A percentile compares a stretch with the other conserved stretches of the same genome.
Conservation (phyloP, 2,113 vertebrate species). For the Gnathonemus echidnorhynchus region DNA sequence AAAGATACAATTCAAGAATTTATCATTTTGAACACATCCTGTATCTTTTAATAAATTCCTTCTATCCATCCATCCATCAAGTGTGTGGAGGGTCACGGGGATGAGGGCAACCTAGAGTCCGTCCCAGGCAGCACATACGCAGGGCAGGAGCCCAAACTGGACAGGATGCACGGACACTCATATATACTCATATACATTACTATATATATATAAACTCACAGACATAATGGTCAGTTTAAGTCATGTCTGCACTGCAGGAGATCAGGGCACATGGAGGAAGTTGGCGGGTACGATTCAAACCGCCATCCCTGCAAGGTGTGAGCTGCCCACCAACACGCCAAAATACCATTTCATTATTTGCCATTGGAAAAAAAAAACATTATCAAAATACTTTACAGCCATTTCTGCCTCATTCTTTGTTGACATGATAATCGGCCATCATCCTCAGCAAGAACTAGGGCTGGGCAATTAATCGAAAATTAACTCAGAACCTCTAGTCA, state of each 20-base stretch:
- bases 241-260: not conserved
- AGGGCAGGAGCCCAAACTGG: not conserved
- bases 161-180: not conserved
- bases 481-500: no score
- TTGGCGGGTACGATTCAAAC: not conserved
- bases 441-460: not conserved
- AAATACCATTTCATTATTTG: no score
- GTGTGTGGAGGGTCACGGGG: not conserved
- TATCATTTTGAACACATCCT: not conserved
- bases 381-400: not conserved
- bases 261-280: not conserved
- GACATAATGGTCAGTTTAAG: not conserved
- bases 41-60: not conserved
- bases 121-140: not conserved
- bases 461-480: no score
- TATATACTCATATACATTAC: not conserved
- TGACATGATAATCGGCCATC: not conserved
- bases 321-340: no score
- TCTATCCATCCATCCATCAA: not conserved
- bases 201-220: not conserved
- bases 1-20: slow-evolving; percentile 11
- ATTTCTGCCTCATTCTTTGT: not conserved
- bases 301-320: not conserved
- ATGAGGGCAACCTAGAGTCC: not conserved
- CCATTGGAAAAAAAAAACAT: no score